These are phyloP conservation scores for Hystrix cristata DNA, from an alignment of 2,113 vertebrate genomes.

Conservation along the genomic window DNA sequence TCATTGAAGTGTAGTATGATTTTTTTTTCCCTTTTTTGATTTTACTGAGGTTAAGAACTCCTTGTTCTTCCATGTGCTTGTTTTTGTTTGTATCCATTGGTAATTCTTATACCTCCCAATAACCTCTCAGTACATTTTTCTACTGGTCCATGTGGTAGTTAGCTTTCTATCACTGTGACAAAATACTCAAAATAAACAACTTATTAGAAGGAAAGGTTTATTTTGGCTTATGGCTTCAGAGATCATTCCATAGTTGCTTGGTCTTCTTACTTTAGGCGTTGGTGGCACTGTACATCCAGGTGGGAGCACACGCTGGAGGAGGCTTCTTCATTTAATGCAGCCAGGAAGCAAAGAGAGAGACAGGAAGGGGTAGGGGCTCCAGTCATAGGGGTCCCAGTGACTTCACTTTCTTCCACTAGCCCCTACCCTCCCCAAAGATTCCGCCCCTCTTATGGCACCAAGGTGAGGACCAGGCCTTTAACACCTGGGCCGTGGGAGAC, in stretches of 20 bases:
- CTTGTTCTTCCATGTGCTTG: slow-evolving; percentile 9
- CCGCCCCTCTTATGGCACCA: neutral
- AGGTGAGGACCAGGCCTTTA: neutral
- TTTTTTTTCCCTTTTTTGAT: slow-evolving; percentile 9
- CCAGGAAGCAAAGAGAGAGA: neutral
- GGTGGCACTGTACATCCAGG: neutral
- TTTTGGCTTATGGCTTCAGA: neutral
- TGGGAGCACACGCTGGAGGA: neutral
- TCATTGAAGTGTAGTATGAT: neutral
- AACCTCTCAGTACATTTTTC: neutral
- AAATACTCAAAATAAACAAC: neutral
- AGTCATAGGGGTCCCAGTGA: neutral
- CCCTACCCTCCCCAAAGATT: neutral
- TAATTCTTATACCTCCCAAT: neutral
- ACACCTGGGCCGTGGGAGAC: neutral
- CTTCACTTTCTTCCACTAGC: neutral
- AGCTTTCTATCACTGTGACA: neutral
- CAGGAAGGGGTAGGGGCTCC: neutral
- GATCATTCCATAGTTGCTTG: neutral
- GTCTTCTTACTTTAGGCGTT: neutral
- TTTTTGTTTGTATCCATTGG: slow-evolving; percentile 11
- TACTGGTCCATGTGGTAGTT: neutral
- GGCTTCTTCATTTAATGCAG: neutral
- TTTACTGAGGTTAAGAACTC: neutral
- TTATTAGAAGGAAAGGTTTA: neutral